These are phyloP conservation scores for Apomyelois bistriatella DNA, from an alignment of 2,888 invertebrate genomes.

Conservation along the genomic window DNA sequence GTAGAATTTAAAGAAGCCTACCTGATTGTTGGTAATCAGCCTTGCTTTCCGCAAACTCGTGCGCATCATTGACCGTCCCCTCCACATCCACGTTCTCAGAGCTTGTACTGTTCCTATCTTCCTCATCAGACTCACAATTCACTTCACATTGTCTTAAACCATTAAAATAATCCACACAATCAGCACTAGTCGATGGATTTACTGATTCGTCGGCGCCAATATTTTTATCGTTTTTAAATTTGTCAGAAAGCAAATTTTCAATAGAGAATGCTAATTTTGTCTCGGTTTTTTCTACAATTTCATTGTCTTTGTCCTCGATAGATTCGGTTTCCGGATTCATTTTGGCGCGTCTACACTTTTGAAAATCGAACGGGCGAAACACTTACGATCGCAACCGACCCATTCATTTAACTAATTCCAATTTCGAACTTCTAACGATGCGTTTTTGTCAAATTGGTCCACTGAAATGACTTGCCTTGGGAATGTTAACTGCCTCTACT, in stretches of 20 bases:
- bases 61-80: constrained; percentile 47
- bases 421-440: constrained; percentile 61
- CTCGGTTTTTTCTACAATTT: constrained; percentile 38
- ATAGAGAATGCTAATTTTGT: constrained; percentile 64
- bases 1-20: no score
- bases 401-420: constrained; percentile 67
- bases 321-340: constrained; percentile 24
- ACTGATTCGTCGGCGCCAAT: constrained; percentile 18
- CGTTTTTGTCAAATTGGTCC: constrained; percentile 75
- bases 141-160: constrained; percentile 33
- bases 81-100: constrained; percentile 70
- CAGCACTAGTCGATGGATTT: constrained; percentile 30
- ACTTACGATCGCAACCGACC: constrained; percentile 21
- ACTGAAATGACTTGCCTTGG: constrained; percentile 57
- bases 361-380: constrained; percentile 24
- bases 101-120: constrained; percentile 48
- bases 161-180: constrained; percentile 24
- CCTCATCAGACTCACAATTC: constrained; percentile 45
- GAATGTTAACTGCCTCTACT: constrained; percentile 69
- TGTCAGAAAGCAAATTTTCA: constrained; percentile 63
- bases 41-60: constrained; percentile 49
- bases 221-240: constrained; percentile 37
- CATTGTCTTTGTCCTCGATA: constrained; percentile 46
- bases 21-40: constrained; percentile 66
- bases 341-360: constrained; percentile 31